Conservation (phyloP, 1,140 invertebrate genomes). For the Aradophagus sp. region DNA sequence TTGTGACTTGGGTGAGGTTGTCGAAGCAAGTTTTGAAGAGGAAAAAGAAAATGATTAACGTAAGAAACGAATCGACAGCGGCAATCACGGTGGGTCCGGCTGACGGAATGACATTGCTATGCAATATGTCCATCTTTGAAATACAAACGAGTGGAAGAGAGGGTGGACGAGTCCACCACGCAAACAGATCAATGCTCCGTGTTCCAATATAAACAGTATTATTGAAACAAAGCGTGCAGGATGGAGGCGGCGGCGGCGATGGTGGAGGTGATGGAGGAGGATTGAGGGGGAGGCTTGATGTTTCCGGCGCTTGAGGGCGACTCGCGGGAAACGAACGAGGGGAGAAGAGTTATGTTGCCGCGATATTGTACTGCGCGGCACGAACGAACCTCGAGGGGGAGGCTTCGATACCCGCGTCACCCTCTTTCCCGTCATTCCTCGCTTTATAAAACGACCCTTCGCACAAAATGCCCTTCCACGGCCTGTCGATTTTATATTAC, state of each 20-base stretch:
- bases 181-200: conserved; percentile 75
- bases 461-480: conserved; percentile 61
- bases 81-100: conserved; percentile 44
- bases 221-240: conserved; percentile 75
- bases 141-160: conserved; percentile 32
- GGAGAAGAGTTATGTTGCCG: conserved; percentile 72
- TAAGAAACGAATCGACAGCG: conserved; percentile 23
- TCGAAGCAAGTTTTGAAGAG: conserved; percentile 2
- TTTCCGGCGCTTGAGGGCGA: conserved; percentile 62
- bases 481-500: conserved; percentile 69
- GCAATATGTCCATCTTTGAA: conserved; percentile 67
- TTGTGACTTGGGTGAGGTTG: too few species aligned
- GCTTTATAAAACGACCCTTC: conserved; percentile 52
- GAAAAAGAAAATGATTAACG: conserved; percentile 22
- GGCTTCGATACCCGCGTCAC: conserved; percentile 58
- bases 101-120: conserved; percentile 56
- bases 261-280: conserved; percentile 46
- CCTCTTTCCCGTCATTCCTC: conserved; percentile 56
- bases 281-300: conserved; percentile 62
- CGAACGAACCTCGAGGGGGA: conserved; percentile 66
- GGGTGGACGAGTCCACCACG: conserved; percentile 59
- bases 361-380: conserved; percentile 70
- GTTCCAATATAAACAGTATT: conserved; percentile 76
- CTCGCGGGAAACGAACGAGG: conserved; percentile 63
- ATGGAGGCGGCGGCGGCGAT: conserved; percentile 61